Conservation (phyloP, 2,888 invertebrate genomes). For the Coleophora deauratella region DNA sequence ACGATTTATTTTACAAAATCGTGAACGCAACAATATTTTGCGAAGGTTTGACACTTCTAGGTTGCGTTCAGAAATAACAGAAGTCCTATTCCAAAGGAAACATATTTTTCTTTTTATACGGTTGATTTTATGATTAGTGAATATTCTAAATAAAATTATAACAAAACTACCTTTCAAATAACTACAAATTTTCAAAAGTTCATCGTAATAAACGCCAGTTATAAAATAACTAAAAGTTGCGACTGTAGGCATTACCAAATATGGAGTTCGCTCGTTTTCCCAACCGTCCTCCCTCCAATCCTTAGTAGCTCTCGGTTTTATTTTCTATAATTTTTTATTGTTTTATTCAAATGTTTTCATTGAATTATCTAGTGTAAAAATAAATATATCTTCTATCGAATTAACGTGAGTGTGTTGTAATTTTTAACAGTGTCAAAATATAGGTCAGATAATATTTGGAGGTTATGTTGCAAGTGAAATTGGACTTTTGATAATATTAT, state of each 20-base stretch:
- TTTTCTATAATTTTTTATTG: constrained; percentile 48
- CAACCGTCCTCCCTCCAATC: constrained; percentile 74
- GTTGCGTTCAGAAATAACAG: constrained; percentile 45
- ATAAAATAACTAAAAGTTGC: constrained; percentile 48
- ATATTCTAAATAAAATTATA: constrained; percentile 9
- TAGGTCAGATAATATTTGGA: constrained; percentile 62
- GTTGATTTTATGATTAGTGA: constrained; percentile 5
- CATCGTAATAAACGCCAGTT: constrained; percentile 26
- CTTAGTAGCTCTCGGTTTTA: constrained; percentile 70
- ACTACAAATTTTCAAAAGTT: constrained; percentile 10
- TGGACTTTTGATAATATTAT: constrained; percentile 41
- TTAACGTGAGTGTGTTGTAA: constrained; percentile 60
- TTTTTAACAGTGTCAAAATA: constrained; percentile 59
- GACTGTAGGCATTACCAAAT: constrained; percentile 78
- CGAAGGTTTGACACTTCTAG: constrained; percentile 23
- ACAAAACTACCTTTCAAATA: constrained; percentile 6
- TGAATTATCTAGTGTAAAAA: constrained; percentile 57
- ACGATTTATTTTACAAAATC: no score
- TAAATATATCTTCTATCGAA: constrained; percentile 46
- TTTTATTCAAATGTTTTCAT: constrained; percentile 68
- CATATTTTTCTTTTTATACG: background rate
- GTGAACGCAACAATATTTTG: no score
- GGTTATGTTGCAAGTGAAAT: constrained; percentile 67
- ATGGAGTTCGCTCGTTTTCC: constrained; percentile 79
- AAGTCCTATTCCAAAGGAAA: constrained; percentile 22